Evolutionary conservation across 2,113 vertebrate genomes (phyloP).

Genomic region (Charina bottae): DNA sequence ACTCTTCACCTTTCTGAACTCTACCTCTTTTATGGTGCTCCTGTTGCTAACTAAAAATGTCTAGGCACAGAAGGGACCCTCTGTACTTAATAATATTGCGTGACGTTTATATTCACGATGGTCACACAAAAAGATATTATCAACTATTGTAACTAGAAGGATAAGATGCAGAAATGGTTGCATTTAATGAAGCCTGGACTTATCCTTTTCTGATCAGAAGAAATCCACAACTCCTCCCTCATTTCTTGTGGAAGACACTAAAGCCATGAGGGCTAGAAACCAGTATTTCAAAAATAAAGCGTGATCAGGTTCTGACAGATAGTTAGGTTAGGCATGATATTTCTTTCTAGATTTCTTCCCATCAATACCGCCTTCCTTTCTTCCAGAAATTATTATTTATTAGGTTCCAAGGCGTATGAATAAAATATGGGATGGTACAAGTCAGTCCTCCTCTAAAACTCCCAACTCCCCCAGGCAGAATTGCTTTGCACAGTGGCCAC

Average conservation of each 20-base stretch:
- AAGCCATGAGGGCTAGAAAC: neutral
- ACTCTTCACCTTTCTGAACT: neutral
- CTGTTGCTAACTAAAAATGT: neutral
- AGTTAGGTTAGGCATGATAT: neutral
- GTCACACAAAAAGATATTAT: neutral
- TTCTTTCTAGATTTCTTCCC: neutral
- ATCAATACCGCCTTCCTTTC: conserved; percentile 21
- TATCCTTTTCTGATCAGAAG: neutral
- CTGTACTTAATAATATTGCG: neutral
- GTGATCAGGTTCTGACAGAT: neutral
- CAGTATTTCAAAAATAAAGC: neutral
- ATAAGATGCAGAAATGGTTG: neutral
- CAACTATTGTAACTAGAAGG: neutral
- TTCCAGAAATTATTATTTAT: conserved; percentile 14
- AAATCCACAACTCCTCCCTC: neutral
- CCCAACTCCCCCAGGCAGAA: conserved; percentile 64
- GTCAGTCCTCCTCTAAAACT: conserved; percentile 50
- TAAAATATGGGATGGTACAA: conserved; percentile 58
- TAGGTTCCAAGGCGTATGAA: conserved; percentile 45
- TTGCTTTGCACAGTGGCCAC: conserved; percentile 63
- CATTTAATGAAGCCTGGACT: neutral
- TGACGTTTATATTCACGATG: neutral
- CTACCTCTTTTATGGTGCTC: neutral
- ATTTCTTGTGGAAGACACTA: neutral
- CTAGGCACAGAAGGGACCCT: neutral